Conservation (phyloP, 2,113 vertebrate species). For the Myxocyprinus asiaticus region DNA sequence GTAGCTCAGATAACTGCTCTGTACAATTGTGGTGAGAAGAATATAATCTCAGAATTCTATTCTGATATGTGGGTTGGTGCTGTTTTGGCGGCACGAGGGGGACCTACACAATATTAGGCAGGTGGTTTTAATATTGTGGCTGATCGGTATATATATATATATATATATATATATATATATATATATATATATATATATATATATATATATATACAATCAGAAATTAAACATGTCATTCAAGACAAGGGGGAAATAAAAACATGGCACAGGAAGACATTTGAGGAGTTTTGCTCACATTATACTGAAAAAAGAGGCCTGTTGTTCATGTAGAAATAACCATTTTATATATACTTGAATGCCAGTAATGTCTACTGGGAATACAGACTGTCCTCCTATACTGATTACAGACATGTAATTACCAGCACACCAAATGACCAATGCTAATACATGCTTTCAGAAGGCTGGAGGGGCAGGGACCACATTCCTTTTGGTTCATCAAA, state of each 20-base stretch:
- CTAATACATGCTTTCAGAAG: background rate
- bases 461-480: too few species aligned
- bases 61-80: too few species aligned
- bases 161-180: conserved; percentile 13
- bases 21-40: too few species aligned
- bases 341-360: background rate
- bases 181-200: background rate
- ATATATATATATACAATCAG: background rate
- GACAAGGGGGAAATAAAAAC: background rate
- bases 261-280: background rate
- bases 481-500: background rate
- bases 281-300: background rate
- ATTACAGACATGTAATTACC: background rate
- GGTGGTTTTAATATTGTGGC: too few species aligned
- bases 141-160: background rate
- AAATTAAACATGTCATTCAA: background rate
- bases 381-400: background rate
- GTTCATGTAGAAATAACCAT: background rate
- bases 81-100: too few species aligned
- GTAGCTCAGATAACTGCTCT: too few species aligned
- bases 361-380: background rate
- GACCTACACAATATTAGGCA: too few species aligned
- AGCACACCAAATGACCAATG: background rate
- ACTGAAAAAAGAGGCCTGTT: background rate
- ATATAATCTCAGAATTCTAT: too few species aligned